phyloP scores from a whole-genome alignment of 2,797 vertebrate genomes.

The Taenioides sp. region DNA sequence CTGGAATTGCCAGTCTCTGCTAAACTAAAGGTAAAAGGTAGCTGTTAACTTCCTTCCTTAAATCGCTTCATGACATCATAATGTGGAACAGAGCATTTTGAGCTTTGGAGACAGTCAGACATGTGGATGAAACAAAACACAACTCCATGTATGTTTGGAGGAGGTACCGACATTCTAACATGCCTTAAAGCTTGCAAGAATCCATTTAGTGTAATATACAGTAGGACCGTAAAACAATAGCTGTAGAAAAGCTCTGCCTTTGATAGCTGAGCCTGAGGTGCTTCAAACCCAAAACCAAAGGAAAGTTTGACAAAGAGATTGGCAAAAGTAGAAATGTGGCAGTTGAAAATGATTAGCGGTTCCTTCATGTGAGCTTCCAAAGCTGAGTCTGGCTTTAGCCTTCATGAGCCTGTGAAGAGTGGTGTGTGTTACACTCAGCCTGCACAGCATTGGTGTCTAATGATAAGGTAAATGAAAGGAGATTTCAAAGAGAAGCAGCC shows the following conservation, averaged over 20 bases:
- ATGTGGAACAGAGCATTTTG: too few relatives aligned
- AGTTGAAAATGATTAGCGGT: conserved; percentile 50
- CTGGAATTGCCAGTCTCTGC: too few relatives aligned
- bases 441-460: conserved; percentile 68
- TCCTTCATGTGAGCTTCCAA: conserved; percentile 49
- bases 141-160: too few relatives aligned
- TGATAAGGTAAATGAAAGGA: conserved; percentile 79
- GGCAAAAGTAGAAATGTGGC: conserved; percentile 40
- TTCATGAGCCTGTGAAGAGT: conserved; percentile 53
- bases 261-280: conserved; percentile 38
- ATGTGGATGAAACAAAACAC: too few relatives aligned
- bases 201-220: too few relatives aligned
- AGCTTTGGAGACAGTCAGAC: too few relatives aligned
- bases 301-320: conserved; percentile 31
- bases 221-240: conserved; percentile 20
- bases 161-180: too few relatives aligned
- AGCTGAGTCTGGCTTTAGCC: conserved; percentile 44
- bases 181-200: too few relatives aligned
- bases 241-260: conserved; percentile 21
- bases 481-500: conserved; percentile 80
- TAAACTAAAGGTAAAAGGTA: too few relatives aligned
- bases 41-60: too few relatives aligned
- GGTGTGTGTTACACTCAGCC: conserved; percentile 32
- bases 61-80: too few relatives aligned
- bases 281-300: conserved; percentile 27